Percentiles rank a stretch among this genome's conserved stretches.
These are phyloP conservation scores for Agrochola macilenta DNA, from an alignment of 2,888 invertebrate species.

Conservation along the genomic window DNA sequence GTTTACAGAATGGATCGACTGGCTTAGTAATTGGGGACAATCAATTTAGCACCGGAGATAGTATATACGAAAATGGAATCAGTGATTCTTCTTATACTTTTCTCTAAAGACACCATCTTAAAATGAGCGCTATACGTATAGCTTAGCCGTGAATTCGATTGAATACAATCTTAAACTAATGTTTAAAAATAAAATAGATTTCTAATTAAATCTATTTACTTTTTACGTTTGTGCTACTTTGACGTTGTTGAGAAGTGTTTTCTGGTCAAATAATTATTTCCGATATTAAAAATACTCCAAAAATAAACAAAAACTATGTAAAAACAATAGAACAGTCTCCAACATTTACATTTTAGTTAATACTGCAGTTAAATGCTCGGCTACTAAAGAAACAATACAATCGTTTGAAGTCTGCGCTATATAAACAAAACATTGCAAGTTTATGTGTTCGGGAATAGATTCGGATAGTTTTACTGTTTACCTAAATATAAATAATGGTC, in stretches of 20 bases:
- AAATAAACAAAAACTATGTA: not conserved
- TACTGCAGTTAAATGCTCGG: slow-evolving; percentile 28
- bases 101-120: no score
- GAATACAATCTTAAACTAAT: no score
- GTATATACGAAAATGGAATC: not conserved
- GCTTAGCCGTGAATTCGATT: no score
- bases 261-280: not conserved
- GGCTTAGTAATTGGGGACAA: not conserved
- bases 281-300: not conserved
- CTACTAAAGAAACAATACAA: slow-evolving; percentile 51
- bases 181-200: no score
- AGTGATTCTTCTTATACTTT: not conserved
- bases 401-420: slow-evolving; percentile 55
- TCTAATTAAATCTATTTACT: no score
- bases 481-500: slow-evolving; percentile 36
- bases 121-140: no score
- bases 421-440: slow-evolving; percentile 45
- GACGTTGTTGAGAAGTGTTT: no score
- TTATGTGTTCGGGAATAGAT: slow-evolving; percentile 54
- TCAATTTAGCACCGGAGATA: not conserved
- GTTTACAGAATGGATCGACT: no score
- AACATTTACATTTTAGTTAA: slow-evolving; percentile 13
- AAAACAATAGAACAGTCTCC: slow-evolving; percentile 17
- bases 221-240: not conserved
- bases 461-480: slow-evolving; percentile 36